phyloP scores from a whole-genome alignment of 2,113 vertebrate genomes.

The Melozone crissalis region DNA sequence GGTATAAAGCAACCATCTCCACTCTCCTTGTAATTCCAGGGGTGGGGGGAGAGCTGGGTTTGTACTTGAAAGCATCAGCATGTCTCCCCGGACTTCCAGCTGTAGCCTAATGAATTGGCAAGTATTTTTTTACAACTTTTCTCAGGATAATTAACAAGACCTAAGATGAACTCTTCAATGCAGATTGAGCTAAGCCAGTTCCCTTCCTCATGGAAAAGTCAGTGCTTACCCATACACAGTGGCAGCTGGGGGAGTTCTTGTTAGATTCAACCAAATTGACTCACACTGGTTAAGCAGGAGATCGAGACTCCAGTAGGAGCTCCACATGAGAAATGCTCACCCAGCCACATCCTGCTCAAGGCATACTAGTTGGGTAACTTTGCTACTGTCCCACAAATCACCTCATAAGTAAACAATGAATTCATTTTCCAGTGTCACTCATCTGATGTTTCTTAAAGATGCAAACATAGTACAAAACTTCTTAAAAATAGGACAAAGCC shows the following conservation, averaged over 20 bases:
- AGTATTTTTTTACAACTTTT: background rate
- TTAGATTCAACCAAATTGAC: background rate
- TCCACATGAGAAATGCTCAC: background rate
- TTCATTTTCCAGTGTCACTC: background rate
- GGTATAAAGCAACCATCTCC: background rate
- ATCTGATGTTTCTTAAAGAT: background rate
- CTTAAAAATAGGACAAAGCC: background rate
- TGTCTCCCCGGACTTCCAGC: background rate
- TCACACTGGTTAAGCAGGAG: background rate
- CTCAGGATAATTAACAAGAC: conserved; percentile 29
- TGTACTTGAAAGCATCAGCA: conserved; percentile 15
- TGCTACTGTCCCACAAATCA: background rate
- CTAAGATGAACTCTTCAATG: background rate
- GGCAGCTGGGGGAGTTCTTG: background rate
- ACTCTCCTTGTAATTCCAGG: background rate
- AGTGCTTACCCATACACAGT: background rate
- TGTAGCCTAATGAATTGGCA: conserved; percentile 1
- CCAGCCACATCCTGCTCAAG: background rate
- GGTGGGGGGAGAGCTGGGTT: background rate
- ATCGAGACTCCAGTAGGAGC: background rate
- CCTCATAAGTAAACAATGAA: background rate
- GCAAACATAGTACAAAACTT: background rate
- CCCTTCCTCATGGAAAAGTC: background rate
- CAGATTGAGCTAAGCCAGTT: background rate
- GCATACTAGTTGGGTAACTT: background rate